phyloP scores from a whole-genome alignment of 2,888 invertebrate species.

The Pollenia labialis region DNA sequence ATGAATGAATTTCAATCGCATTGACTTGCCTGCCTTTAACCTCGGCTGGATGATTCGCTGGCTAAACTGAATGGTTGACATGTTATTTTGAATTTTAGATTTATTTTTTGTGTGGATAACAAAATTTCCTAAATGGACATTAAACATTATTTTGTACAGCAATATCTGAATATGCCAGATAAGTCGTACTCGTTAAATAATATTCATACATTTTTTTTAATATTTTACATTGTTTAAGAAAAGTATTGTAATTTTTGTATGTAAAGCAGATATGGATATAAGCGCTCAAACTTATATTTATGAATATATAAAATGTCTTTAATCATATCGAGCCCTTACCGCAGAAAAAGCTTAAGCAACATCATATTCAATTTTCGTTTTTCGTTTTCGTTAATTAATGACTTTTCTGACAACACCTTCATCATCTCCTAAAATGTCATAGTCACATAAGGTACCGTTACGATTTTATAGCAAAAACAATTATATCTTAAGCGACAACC shows the following conservation, averaged over 20 bases:
- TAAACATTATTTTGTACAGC: background rate
- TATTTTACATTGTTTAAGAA: background rate
- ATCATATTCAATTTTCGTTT: too few species aligned
- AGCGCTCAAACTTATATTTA: background rate
- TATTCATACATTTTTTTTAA: background rate
- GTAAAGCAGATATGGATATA: background rate
- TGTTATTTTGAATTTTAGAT: conserved; percentile 8
- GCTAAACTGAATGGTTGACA: conserved; percentile 28
- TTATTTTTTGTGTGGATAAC: background rate
- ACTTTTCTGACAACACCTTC: too few species aligned
- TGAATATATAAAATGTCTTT: too few species aligned
- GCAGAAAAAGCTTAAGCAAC: too few species aligned
- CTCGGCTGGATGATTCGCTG: conserved; percentile 14
- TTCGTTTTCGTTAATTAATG: too few species aligned
- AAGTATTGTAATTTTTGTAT: background rate
- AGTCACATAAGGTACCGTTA: too few species aligned
- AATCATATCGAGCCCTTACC: too few species aligned
- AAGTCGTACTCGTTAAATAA: background rate
- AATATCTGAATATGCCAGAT: background rate
- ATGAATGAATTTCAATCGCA: conserved; percentile 52
- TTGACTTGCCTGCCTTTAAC: conserved; percentile 23
- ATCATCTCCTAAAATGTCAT: too few species aligned
- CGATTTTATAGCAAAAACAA: too few species aligned
- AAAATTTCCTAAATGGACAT: conserved; percentile 25
- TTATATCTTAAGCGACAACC: too few species aligned